Evolutionary conservation across 2,797 vertebrate species (phyloP), one percentile per base, ranked within the genome.

Genomic region (Danio kyathit): DNA sequence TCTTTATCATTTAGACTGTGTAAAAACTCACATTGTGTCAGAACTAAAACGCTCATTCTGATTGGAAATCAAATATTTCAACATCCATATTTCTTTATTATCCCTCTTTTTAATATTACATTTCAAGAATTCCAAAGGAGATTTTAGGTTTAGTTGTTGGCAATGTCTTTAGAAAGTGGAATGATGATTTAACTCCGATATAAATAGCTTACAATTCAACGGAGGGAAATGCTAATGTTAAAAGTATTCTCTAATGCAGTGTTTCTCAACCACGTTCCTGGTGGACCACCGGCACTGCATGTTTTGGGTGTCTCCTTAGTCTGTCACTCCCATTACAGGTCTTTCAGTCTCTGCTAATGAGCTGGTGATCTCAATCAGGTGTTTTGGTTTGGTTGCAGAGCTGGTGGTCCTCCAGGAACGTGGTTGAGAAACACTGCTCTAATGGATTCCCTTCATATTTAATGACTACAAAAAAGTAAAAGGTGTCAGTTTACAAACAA

Each of bases 1-100:
- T 82, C 44, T 83, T 81, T 74, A 2, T 70, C 7, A 21, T 60
- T 6, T 61, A 16, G 17, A 82, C 75, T 49, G 13, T 75, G 29
- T 40, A 56, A 44, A 69, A 52, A 19, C 29, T 60, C 8, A 29
- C 2, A 44, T 75, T 74, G 17, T 82, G 12, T 78, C 17, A 57
- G 44, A 74, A 7, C 29, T 17, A 17, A 48, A 59, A 73, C 73
- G 17, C 38, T 73, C 0, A 14, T 43, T 44, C 44, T 19, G 40
- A 29, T 49, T 9, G 29, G 0, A 72, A 57, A n/a, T 11, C 40
- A 72, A 14, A 43, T 43, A 44, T 43, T 46, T 3, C 41, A 57
- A n/a, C 70, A 44, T 56, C 43, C 14, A 4, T 66, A n/a, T 46
- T 6, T 48, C 21, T 48, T 19, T 13, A 10, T 40, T 61, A 1